Evolutionary conservation across 1,140 invertebrate species (phyloP).

Genomic region (Antheraea pernyi): DNA sequence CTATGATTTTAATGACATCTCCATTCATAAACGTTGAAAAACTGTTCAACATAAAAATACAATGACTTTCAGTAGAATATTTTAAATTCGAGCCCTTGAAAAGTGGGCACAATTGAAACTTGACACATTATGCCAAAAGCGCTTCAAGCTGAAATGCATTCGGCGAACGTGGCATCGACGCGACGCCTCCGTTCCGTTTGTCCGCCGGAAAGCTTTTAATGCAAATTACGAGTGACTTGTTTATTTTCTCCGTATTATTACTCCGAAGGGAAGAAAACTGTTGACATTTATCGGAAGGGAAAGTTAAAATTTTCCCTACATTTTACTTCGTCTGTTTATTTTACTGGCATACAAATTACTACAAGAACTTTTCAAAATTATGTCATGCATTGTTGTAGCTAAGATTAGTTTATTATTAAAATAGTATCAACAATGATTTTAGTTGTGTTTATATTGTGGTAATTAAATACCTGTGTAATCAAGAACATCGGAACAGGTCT

Average conservation of each 20-base stretch:
- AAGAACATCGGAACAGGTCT: too few relatives aligned
- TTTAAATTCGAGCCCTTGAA: background rate
- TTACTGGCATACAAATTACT: background rate
- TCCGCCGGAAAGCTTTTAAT: conserved; percentile 38
- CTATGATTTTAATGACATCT: too few relatives aligned
- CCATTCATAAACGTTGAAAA: too few relatives aligned
- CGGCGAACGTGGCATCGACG: conserved; percentile 23
- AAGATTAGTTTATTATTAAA: too few relatives aligned
- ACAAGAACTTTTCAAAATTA: background rate
- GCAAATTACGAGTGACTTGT: conserved; percentile 20
- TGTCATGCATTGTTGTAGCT: too few relatives aligned
- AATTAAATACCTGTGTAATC: too few relatives aligned
- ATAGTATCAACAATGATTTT: too few relatives aligned
- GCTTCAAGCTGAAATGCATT: conserved; percentile 45
- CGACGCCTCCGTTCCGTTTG: conserved; percentile 18
- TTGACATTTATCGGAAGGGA: background rate
- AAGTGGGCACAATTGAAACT: background rate
- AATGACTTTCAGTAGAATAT: background rate
- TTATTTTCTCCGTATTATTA: conserved; percentile 3
- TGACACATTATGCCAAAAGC: conserved; percentile 5
- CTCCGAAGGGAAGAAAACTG: background rate
- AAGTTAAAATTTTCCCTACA: background rate
- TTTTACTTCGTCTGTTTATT: background rate
- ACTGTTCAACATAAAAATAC: background rate
- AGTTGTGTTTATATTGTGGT: too few relatives aligned